Conservation (phyloP, 2,113 vertebrate genomes). For the Cynocephalus volans region DNA sequence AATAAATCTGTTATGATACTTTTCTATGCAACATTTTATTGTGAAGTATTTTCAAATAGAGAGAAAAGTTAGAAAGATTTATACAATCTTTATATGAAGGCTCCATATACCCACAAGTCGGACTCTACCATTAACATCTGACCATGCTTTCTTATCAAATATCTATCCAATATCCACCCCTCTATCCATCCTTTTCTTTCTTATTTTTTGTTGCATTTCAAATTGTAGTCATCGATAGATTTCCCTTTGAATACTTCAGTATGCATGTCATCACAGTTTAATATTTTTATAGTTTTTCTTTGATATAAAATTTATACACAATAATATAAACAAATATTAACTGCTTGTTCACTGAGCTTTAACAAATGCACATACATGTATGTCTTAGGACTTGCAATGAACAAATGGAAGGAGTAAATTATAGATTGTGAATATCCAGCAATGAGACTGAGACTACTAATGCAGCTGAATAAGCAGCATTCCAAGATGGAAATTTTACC, state of each 20-base stretch:
- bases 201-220: conserved; percentile 18
- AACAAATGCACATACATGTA: not conserved
- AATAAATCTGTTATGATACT: not conserved
- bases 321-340: not conserved
- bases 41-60: not conserved
- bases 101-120: not conserved
- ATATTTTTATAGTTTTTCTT: not conserved
- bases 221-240: not conserved
- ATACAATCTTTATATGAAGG: not conserved
- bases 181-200: not conserved
- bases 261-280: not conserved
- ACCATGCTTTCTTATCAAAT: not conserved
- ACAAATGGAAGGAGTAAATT: not conserved
- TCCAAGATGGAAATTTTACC: not conserved
- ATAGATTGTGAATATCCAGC: not conserved
- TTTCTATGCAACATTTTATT: not conserved
- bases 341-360: not conserved
- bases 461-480: not conserved
- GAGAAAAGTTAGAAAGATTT: not conserved
- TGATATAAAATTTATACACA: not conserved
- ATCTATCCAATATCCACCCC: not conserved
- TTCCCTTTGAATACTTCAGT: not conserved
- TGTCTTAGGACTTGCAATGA: not conserved
- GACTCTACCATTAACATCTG: not conserved
- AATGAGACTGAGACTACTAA: not conserved